phyloP scores from a whole-genome alignment of 92 coral and sea anemone species.

The Umimayanthus chanpuru region DNA sequence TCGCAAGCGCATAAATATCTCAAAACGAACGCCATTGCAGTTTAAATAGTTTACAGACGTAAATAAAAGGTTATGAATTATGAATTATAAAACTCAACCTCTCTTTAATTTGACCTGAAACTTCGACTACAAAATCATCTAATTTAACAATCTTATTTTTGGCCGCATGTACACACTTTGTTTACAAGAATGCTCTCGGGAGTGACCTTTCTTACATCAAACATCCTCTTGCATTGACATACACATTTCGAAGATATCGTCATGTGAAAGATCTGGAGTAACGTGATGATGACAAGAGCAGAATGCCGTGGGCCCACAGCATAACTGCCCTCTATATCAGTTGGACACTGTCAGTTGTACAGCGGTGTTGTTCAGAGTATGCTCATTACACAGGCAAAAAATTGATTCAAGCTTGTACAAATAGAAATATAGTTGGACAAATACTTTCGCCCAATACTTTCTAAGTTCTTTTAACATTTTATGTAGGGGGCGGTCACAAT shows the following conservation, averaged over 20 bases:
- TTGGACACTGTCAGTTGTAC: background rate
- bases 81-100: too few species aligned
- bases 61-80: too few species aligned
- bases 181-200: background rate
- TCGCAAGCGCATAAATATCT: too few species aligned
- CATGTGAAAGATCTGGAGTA: slow-evolving; percentile 25
- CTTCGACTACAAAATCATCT: background rate
- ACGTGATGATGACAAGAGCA: background rate
- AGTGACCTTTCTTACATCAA: slow-evolving; percentile 27
- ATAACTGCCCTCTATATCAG: background rate
- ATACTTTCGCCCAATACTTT: too few species aligned
- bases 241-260: slow-evolving; percentile 38
- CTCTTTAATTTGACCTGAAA: too few species aligned
- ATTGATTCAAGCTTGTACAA: too few species aligned
- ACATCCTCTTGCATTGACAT: slow-evolving; percentile 17
- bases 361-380: background rate
- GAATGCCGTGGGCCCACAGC: slow-evolving; percentile 26
- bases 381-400: background rate
- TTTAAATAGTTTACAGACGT: too few species aligned
- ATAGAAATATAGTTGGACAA: too few species aligned
- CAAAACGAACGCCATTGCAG: too few species aligned
- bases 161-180: background rate
- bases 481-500: too few species aligned
- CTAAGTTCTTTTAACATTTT: too few species aligned
- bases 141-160: background rate